A percentile compares a stretch with the other conserved stretches of the same genome.
phyloP scores from a whole-genome alignment of 2,113 vertebrate genomes.

The Mastomys natalensis region DNA sequence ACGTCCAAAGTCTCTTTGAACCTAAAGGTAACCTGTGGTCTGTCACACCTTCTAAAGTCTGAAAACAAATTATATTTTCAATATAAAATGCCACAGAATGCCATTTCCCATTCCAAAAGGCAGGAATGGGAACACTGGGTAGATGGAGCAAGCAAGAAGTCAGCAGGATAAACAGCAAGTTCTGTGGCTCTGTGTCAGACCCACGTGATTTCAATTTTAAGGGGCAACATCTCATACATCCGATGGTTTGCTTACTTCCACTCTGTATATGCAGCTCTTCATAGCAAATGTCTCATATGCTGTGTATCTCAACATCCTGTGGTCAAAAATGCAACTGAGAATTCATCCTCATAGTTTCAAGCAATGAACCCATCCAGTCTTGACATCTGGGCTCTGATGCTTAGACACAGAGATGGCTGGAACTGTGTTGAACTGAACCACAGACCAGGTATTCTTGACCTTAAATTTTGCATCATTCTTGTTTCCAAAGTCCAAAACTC shows the following conservation, averaged over 20 bases:
- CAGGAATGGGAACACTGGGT: too few species aligned
- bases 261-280: neutral
- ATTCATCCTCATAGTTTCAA: neutral
- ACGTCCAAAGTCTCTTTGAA: too few species aligned
- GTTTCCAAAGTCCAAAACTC: neutral
- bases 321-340: neutral
- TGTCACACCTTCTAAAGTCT: too few species aligned
- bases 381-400: neutral
- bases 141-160: neutral
- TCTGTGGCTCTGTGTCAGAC: neutral
- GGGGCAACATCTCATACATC: neutral
- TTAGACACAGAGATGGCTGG: neutral
- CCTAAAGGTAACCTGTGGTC: too few species aligned
- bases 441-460: neutral
- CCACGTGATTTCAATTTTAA: neutral
- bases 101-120: too few species aligned
- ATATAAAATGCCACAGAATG: too few species aligned
- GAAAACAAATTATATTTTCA: too few species aligned
- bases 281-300: neutral
- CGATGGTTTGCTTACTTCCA: neutral
- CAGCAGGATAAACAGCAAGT: too few species aligned
- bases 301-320: neutral
- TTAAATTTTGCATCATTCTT: too few species aligned
- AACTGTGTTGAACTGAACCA: neutral
- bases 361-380: neutral